Conservation (phyloP, 2,797 vertebrate genomes). For the Platyrinchus mystaceus region DNA sequence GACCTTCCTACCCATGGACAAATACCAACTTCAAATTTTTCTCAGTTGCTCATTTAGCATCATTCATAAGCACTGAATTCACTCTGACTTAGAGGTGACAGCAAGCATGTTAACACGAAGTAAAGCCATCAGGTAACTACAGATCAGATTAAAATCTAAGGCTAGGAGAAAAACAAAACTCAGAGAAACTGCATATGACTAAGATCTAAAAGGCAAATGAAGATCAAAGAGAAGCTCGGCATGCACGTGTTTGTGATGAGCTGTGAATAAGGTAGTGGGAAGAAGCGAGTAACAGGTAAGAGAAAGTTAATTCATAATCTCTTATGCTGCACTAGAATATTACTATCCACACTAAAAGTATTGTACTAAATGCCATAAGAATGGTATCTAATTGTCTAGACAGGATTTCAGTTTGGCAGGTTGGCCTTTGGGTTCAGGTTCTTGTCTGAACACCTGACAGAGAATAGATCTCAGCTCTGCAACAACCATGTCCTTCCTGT, state of each 20-base stretch:
- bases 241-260: background rate
- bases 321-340: background rate
- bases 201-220: background rate
- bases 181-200: background rate
- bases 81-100: background rate
- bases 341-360: background rate
- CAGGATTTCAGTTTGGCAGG: background rate
- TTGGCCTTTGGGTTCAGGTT: background rate
- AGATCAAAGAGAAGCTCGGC: background rate
- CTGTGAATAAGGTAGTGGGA: background rate
- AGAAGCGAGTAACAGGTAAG: background rate
- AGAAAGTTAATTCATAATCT: background rate
- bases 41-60: background rate
- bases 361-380: background rate
- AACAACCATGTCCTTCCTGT: fast-evolving
- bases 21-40: background rate
- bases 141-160: background rate
- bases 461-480: background rate
- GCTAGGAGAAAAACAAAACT: background rate
- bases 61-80: background rate
- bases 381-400: background rate
- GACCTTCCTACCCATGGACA: background rate
- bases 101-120: background rate
- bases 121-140: background rate
- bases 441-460: background rate